Evolutionary conservation across 2,888 invertebrate species (phyloP).

Genomic region (Phasia obesa): DNA sequence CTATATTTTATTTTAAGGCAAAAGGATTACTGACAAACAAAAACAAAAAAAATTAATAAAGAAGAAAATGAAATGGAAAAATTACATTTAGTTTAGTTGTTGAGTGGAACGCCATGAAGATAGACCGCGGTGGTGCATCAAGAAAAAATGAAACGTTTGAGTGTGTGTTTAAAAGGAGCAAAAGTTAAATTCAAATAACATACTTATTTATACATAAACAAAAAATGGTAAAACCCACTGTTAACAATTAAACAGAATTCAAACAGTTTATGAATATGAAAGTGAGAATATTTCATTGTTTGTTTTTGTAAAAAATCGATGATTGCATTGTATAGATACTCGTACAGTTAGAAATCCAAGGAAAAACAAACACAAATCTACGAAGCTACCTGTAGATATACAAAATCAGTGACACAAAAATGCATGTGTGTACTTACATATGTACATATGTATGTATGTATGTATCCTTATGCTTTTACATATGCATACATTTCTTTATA

Average conservation of each 20-base stretch:
- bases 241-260: not conserved
- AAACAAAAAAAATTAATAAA: slow-evolving; percentile 6
- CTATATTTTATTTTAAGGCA: slow-evolving; percentile 54
- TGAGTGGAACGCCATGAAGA: slow-evolving; percentile 47
- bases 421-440: too few species aligned
- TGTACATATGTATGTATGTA: not conserved
- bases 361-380: slow-evolving; percentile 8
- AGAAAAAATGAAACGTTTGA: slow-evolving; percentile 26
- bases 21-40: slow-evolving; percentile 48
- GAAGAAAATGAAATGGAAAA: slow-evolving; percentile 4
- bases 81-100: slow-evolving; percentile 46
- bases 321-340: slow-evolving; percentile 61
- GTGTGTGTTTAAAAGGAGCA: slow-evolving; percentile 7
- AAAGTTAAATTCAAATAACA: slow-evolving; percentile 38
- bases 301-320: slow-evolving; percentile 63
- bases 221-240: not conserved
- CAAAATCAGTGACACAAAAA: slow-evolving; percentile 49
- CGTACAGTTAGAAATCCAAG: not conserved
- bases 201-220: not conserved
- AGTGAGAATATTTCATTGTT: not conserved
- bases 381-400: slow-evolving; percentile 79
- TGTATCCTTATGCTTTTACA: not conserved
- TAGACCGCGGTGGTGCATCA: slow-evolving; percentile 27
- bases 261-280: not conserved
- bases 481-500: too few species aligned